Evolutionary conservation across 2,113 vertebrate genomes (phyloP).

Genomic region (Phylloscopus trochilus): DNA sequence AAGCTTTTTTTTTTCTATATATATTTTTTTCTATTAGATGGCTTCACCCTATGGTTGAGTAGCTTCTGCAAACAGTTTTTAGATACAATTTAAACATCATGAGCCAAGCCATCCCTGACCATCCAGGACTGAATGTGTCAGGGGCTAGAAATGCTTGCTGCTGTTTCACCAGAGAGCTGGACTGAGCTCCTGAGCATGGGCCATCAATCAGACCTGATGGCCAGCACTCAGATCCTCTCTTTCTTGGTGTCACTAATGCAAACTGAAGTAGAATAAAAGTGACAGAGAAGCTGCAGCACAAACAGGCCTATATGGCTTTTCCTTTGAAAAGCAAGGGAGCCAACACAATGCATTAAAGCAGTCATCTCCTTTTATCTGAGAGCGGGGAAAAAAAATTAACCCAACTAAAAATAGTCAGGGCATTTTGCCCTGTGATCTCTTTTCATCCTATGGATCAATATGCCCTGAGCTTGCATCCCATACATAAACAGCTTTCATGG

Average conservation of each 20-base stretch:
- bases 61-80: not conserved
- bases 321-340: slow-evolving; percentile 18
- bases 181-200: not conserved
- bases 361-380: slow-evolving; percentile 35
- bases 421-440: slow-evolving; percentile 54
- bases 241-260: not conserved
- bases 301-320: not conserved
- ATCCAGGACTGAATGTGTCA: not conserved
- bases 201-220: not conserved
- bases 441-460: slow-evolving; percentile 53
- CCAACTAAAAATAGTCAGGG: slow-evolving; percentile 64
- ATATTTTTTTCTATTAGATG: not conserved
- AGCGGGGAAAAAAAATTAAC: not conserved
- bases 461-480: slow-evolving; percentile 44
- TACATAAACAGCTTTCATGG: slow-evolving; percentile 50
- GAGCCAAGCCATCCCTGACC: not conserved
- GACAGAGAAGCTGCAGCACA: not conserved
- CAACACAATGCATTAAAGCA: not conserved
- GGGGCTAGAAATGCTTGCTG: not conserved
- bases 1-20: not conserved
- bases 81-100: not conserved
- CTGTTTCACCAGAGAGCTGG: not conserved
- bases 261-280: not conserved
- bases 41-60: not conserved
- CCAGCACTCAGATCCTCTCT: not conserved